Conservation (phyloP, 2,888 invertebrate species). For the Nasonia oneida region DNA sequence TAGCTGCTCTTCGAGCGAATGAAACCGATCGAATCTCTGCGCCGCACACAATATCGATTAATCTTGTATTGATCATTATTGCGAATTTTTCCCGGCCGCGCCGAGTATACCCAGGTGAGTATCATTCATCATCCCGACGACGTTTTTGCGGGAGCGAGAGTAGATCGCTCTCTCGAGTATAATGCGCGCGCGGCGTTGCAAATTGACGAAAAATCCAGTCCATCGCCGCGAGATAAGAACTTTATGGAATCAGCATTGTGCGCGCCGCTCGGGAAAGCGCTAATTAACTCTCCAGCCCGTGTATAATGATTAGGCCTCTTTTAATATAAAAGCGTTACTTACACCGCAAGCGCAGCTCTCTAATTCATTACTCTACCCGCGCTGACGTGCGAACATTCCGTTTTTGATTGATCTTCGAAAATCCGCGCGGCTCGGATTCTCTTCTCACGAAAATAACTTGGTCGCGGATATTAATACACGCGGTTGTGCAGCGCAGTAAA, state of each 20-base stretch:
- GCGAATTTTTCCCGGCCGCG: constrained; percentile 54
- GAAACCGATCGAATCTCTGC: constrained; percentile 58
- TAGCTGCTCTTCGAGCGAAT: constrained; percentile 9
- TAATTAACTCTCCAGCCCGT: not conserved
- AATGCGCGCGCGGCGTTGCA: constrained; percentile 42
- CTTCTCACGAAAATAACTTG: constrained; percentile 6
- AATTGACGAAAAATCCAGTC: constrained; percentile 60
- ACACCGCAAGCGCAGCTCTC: not conserved
- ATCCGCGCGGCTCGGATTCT: not conserved
- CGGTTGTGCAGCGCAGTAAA: not conserved
- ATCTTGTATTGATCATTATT: constrained; percentile 64
- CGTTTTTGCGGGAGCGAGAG: constrained; percentile 34
- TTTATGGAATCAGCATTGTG: constrained; percentile 56
- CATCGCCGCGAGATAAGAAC: constrained; percentile 51
- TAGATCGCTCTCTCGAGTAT: constrained; percentile 29
- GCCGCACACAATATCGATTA: constrained; percentile 61
- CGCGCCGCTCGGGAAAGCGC: constrained; percentile 32
- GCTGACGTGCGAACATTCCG: constrained; percentile 13
- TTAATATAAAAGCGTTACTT: constrained; percentile 34
- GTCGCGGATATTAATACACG: not conserved
- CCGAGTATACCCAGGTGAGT: not conserved
- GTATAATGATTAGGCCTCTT: not conserved
- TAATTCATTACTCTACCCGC: not conserved
- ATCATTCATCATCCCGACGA: constrained; percentile 60
- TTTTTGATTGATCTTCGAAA: constrained; percentile 8